Evolutionary conservation across 2,888 invertebrate genomes (phyloP).

Genomic region (Yponomeuta sedellus): DNA sequence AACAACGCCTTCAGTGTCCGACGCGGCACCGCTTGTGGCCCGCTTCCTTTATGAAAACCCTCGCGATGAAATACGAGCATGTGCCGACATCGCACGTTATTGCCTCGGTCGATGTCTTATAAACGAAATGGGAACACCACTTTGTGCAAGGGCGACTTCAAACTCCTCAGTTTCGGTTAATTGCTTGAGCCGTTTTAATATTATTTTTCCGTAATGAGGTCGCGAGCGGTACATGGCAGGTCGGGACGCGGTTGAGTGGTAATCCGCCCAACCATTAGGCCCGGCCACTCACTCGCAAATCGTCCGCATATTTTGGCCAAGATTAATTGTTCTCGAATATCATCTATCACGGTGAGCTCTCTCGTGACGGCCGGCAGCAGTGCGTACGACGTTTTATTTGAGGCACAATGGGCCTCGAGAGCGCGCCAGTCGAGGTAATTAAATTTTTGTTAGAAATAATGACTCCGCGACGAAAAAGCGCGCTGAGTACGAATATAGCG

Average conservation of each 20-base stretch:
- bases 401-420: constrained; percentile 58
- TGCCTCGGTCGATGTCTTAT: constrained; percentile 51
- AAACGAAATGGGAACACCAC: constrained; percentile 32
- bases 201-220: constrained; percentile 58
- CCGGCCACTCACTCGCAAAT: constrained; percentile 74
- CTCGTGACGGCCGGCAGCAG: constrained; percentile 66
- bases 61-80: constrained; percentile 61
- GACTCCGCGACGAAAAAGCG: constrained; percentile 33
- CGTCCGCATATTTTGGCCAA: constrained; percentile 76
- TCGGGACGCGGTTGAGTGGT: constrained; percentile 59
- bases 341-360: constrained; percentile 73
- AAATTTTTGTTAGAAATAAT: constrained; percentile 56
- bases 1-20: constrained; percentile 71
- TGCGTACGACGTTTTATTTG: constrained; percentile 72
- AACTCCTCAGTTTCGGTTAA: neutral
- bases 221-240: constrained; percentile 32
- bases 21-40: constrained; percentile 41
- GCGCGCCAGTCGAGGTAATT: constrained; percentile 55
- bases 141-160: constrained; percentile 23
- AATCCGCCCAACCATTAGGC: constrained; percentile 73
- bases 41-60: constrained; percentile 64
- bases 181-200: neutral
- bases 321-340: constrained; percentile 76
- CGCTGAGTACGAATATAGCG: neutral
- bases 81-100: constrained; percentile 55